Evolutionary conservation across 64 coral and sea anemone genomes (phyloP), one percentile per base, ranked within the genome.

Genomic region (Anthopleura sola): DNA sequence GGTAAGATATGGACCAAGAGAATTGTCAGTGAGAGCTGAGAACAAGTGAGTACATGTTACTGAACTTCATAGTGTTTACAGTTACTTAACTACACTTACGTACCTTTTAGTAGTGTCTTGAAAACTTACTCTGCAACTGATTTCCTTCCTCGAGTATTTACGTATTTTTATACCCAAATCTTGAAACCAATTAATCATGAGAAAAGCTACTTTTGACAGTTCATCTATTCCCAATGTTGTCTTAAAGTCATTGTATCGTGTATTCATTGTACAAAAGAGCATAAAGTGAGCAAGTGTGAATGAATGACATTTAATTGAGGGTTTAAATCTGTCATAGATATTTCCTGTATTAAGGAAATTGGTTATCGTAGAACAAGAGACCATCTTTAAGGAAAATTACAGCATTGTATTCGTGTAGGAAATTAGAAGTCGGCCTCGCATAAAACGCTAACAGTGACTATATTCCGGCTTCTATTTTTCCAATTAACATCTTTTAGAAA

Each of bases 271-370:
- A 32, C 12, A 71, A 71, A 71, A 13, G 28, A 71, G 66, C 66
- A 34, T 15, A 71, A 21, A 20, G 16, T 56, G 55, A 56, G 55
- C 20, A 62, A n/a, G 58, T 62, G 58, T 62, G 29, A 71, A 36
- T 32, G 66, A 15, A 69, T 69, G 66, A 69, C 66, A 29, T 64
- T 8, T 66, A 66, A n/a, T 66, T 66, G 8, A 66, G 23, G n/a
- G 4, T 28, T 71, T 32, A 71, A 28, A 34, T 71, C 29, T 71
- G 66, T 71, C 66, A 28, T 36, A 34, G 4, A 17, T 23, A 71
- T 36, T 71, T 71, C 66, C 66, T 71, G 12, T 71, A n/a, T 31
- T 32, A 15, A 71, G 66, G 66, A 71, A 71, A 71, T 71, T 62
- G 24, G 58, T 62, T 26, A 62, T 21, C 55, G 55, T 18, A 56